Percentiles rank a stretch among this genome's conserved stretches.
These are phyloP conservation scores for Ariopsis seemanni DNA, from an alignment of 2,113 vertebrate genomes.

Conservation along the genomic window DNA sequence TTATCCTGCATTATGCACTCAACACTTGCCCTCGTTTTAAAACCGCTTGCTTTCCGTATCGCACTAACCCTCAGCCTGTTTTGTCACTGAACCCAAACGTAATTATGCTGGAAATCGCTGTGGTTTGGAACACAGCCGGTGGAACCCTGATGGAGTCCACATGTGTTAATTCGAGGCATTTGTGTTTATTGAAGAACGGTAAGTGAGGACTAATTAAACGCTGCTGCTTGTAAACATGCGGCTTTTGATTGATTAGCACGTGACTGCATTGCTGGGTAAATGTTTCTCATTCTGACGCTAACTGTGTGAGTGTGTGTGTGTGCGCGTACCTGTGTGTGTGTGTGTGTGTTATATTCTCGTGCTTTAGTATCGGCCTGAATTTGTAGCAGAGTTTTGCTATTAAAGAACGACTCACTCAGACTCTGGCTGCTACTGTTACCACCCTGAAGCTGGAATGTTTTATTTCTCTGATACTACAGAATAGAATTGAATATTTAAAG, in stretches of 20 bases:
- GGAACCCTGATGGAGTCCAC: conserved; percentile 38
- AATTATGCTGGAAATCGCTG: conserved; percentile 57
- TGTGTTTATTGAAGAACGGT: conserved; percentile 54
- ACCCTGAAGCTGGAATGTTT: neutral
- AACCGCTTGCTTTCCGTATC: conserved; percentile 43
- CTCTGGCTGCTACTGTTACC: neutral
- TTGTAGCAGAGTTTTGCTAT: neutral
- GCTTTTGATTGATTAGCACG: neutral
- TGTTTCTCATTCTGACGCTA: neutral
- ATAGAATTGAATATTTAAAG: too few relatives aligned
- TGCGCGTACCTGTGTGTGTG: conserved; percentile 18
- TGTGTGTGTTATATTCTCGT: neutral
- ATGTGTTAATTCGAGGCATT: conserved; percentile 26
- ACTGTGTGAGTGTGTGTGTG: conserved; percentile 28
- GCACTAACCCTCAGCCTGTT: conserved; percentile 3
- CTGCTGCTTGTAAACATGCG: conserved; percentile 58
- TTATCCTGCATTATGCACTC: conserved; percentile 48
- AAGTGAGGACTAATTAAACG: conserved; percentile 65
- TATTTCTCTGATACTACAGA: neutral
- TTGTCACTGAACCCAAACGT: conserved; percentile 50
- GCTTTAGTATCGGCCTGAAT: neutral
- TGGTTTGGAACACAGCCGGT: conserved; percentile 51
- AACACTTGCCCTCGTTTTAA: conserved; percentile 42
- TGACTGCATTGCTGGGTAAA: neutral
- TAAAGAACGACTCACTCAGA: neutral